A percentile compares a stretch with the other conserved stretches of the same genome.
phyloP scores from a whole-genome alignment of 2,113 vertebrate species.

The Sarotherodon lohbergeri region DNA sequence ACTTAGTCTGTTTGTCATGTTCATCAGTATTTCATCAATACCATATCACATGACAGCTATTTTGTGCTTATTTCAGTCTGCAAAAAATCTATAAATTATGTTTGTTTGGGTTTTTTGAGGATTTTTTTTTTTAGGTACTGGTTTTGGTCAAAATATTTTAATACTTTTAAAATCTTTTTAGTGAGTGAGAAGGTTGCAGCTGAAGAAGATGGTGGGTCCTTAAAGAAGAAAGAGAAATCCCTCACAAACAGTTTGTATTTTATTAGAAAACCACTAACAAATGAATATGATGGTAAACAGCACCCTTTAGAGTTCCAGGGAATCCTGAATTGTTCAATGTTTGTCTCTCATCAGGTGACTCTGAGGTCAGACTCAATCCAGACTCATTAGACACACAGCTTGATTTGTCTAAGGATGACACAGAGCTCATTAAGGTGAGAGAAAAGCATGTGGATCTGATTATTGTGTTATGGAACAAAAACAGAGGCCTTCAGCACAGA shows the following conservation, averaged over 20 bases:
- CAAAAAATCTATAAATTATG: too few species aligned
- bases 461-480: not conserved
- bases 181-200: not conserved
- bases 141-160: too few species aligned
- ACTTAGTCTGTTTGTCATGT: too few species aligned
- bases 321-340: fast-evolving
- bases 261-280: not conserved
- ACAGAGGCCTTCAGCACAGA: not conserved
- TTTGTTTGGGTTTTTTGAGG: too few species aligned
- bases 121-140: too few species aligned
- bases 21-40: too few species aligned
- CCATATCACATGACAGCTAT: too few species aligned
- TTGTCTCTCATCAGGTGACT: not conserved
- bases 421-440: not conserved
- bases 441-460: not conserved
- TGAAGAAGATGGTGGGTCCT: not conserved
- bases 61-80: too few species aligned
- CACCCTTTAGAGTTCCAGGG: not conserved
- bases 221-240: not conserved
- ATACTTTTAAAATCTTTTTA: not conserved
- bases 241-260: not conserved
- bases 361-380: not conserved
- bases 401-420: not conserved
- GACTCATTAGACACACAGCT: not conserved
- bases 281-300: not conserved